Base-by-base conservation (phyloP, 2,888 invertebrate species). In the Leucophora obtusa region DNA sequence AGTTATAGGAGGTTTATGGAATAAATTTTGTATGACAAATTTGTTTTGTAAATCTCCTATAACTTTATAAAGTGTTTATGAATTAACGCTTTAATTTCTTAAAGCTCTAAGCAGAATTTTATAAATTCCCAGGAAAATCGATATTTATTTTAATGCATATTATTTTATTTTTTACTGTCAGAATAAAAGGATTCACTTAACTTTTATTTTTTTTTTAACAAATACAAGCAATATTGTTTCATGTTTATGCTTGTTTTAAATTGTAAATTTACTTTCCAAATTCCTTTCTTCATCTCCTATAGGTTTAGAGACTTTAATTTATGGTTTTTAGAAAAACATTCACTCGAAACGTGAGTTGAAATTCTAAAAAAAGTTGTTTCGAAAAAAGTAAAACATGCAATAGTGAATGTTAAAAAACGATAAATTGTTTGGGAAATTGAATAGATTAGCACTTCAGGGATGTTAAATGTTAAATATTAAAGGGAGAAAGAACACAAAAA, bases 401-500 rank as follows among this genome's bases (percentile, higher is more conserved):
- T 24, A 51, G 51, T 69, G 63, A 74, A 70, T 70, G 69, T 70
- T 71, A 63, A 62, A 59, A 47, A 75, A 72, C 72, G 69, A 76
- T 76, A 80, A 80, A 80, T 76, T 80, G 68, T 69, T 80, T 69
- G 9, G 54, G 76, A 69, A 72, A 72, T 69, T 73, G 80, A 80
- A 80, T 75, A 75, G 75, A 80, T 80, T 80, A 80, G 68, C 79
- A 80, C 79, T 72, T 75, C 24, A 63, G 72, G 68, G 71, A 72
- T 75, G 68, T 54, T 75, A 68, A 68, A 71, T 75, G 71, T 71
- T 60, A 53, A 80, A 35, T 9, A 28, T 3, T 1, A 50, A 38
- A 43, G 15, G 28, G n/a, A 60, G 3, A 59, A 24, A n/a, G n/a
- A n/a, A n/a, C n/a, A n/a, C n/a, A n/a, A 38, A 43, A 15, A 0